These are phyloP conservation scores for Semicossyphus pulcher DNA, from an alignment of 2,113 vertebrate species.

Conservation along the genomic window DNA sequence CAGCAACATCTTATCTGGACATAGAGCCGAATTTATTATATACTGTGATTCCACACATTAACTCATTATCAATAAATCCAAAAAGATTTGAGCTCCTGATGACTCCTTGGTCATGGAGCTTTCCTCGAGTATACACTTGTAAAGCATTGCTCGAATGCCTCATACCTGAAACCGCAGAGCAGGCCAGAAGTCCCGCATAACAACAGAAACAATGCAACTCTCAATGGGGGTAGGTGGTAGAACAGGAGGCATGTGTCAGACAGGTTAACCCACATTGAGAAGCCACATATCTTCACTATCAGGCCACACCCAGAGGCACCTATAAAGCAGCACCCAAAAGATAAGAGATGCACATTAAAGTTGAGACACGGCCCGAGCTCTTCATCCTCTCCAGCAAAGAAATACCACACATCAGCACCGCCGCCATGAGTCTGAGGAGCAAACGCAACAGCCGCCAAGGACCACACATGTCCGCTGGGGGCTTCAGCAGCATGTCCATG, in stretches of 20 bases:
- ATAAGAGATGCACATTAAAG: constrained; percentile 34
- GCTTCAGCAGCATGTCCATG: constrained; percentile 64
- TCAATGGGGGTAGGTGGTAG: constrained; percentile 54
- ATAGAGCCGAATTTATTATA: background rate
- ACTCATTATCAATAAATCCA: background rate
- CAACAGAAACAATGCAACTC: constrained; percentile 10
- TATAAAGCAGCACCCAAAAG: constrained; percentile 63
- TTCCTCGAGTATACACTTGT: background rate
- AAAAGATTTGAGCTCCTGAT: background rate
- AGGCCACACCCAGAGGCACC: constrained; percentile 42
- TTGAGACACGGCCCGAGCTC: background rate
- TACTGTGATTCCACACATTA: background rate
- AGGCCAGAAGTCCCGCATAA: constrained; percentile 7
- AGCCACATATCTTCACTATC: constrained; percentile 50
- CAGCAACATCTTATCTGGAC: background rate
- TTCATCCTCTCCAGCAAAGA: constrained; percentile 7
- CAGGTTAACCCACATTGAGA: constrained; percentile 72
- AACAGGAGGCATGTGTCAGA: constrained; percentile 43
- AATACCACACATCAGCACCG: background rate
- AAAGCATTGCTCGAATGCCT: background rate
- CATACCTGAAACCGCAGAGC: background rate
- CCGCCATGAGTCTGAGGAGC: constrained; percentile 67
- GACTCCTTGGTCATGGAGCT: background rate
- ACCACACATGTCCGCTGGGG: background rate
- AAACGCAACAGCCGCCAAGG: background rate